These are phyloP conservation scores for Amphipoea oculea DNA, from an alignment of 2,888 invertebrate species.

Conservation along the genomic window DNA sequence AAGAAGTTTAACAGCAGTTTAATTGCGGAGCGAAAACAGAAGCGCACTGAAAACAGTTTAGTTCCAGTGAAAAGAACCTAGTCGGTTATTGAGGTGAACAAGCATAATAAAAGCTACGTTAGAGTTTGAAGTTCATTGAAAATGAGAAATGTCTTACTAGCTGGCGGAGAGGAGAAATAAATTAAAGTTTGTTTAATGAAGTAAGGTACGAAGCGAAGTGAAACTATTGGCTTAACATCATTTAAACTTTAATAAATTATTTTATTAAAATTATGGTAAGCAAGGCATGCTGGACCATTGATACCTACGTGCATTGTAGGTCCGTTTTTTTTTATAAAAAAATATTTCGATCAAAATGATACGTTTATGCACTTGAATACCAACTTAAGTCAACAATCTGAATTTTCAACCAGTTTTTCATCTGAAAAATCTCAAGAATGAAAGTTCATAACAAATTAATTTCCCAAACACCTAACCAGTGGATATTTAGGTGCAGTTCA, in stretches of 20 bases:
- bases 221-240: constrained; percentile 33
- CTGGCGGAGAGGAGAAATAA: constrained; percentile 64
- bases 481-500: constrained; percentile 71
- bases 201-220: constrained; percentile 34
- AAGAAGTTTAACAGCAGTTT: constrained; percentile 90
- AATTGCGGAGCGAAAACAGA: constrained; percentile 89
- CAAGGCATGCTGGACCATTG: background rate
- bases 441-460: constrained; percentile 20
- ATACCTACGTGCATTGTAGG: background rate
- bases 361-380: background rate
- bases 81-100: constrained; percentile 79
- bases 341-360: no score
- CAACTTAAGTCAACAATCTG: background rate
- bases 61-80: constrained; percentile 87
- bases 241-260: constrained; percentile 32
- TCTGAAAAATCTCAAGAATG: background rate
- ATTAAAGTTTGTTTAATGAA: constrained; percentile 69
- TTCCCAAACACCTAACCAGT: constrained; percentile 44
- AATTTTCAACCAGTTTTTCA: background rate
- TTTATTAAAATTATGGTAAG: background rate
- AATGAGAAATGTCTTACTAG: constrained; percentile 72
- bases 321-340: background rate
- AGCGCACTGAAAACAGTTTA: constrained; percentile 88
- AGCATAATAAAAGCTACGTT: constrained; percentile 75
- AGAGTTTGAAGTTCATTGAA: constrained; percentile 80